A percentile compares a stretch with the other conserved stretches of the same genome.
Evolutionary conservation across 2,888 invertebrate species (phyloP).

Genomic region (Amiota mariae): DNA sequence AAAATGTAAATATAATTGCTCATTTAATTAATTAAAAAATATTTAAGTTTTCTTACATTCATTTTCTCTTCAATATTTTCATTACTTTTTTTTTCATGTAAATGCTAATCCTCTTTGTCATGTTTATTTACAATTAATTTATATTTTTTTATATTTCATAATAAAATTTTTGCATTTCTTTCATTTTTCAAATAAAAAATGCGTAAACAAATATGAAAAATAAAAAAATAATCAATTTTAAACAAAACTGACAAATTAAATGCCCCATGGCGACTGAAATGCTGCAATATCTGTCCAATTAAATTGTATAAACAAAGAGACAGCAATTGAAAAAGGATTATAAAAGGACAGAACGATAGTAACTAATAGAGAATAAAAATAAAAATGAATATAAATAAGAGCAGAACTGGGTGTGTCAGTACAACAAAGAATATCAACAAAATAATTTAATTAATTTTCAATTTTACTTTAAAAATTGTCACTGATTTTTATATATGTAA

Average conservation of each 20-base stretch:
- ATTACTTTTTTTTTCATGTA: too few relatives aligned
- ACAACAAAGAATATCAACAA: neutral
- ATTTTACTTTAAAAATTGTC: conserved; percentile 12
- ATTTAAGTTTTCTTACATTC: neutral
- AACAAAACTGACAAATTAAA: conserved; percentile 13
- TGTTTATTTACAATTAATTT: conserved; percentile 5
- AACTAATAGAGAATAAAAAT: neutral
- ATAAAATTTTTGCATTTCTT: neutral
- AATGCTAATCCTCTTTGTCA: too few relatives aligned
- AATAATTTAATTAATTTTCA: conserved; percentile 19
- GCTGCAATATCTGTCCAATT: neutral
- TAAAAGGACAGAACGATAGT: neutral
- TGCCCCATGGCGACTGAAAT: conserved; percentile 7
- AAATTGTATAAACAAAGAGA: conserved; percentile 8
- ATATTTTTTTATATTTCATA: neutral
- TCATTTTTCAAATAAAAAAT: conserved; percentile 8
- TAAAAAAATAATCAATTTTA: neutral
- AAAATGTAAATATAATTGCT: too few relatives aligned
- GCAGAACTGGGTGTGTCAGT: neutral
- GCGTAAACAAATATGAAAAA: conserved; percentile 2
- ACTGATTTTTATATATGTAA: conserved; percentile 11
- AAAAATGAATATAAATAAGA: neutral
- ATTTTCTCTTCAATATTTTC: too few relatives aligned
- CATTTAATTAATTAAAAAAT: neutral
- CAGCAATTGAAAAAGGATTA: neutral